phyloP scores from a whole-genome alignment of 2,113 vertebrate genomes.

The Acanthisitta chloris region DNA sequence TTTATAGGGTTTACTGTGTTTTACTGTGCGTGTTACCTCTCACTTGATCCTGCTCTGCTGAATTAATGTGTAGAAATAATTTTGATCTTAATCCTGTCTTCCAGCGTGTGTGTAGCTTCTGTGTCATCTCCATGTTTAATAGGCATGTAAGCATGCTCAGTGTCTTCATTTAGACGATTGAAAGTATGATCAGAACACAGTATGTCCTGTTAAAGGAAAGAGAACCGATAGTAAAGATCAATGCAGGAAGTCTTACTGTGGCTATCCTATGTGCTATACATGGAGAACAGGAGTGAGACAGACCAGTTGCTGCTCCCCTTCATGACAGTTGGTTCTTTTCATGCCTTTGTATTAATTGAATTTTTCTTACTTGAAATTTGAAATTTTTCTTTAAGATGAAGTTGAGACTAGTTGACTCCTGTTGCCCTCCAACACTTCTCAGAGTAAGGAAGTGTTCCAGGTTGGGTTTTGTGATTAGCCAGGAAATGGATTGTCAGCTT shows the following conservation, averaged over 20 bases:
- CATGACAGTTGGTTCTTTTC: neutral
- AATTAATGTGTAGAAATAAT: too few relatives aligned
- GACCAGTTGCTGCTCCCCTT: neutral
- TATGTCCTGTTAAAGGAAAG: neutral
- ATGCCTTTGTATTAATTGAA: neutral
- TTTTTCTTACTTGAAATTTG: neutral
- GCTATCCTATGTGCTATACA: accelerated
- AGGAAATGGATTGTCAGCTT: too few relatives aligned
- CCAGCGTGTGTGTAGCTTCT: neutral
- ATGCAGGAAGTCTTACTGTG: neutral
- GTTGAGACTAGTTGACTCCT: too few relatives aligned
- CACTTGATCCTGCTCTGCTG: too few relatives aligned
- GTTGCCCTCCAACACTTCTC: too few relatives aligned
- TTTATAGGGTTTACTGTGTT: accelerated
- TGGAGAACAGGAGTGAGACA: neutral
- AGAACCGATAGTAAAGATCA: neutral
- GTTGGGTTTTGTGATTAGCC: too few relatives aligned
- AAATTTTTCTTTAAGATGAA: neutral
- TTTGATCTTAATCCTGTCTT: neutral
- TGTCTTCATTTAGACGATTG: neutral
- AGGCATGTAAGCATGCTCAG: neutral
- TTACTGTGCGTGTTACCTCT: neutral
- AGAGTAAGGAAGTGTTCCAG: too few relatives aligned
- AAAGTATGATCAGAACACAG: neutral
- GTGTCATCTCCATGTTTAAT: neutral